phyloP scores from a whole-genome alignment of 2,888 invertebrate genomes.

The Drosophila koepferae region DNA sequence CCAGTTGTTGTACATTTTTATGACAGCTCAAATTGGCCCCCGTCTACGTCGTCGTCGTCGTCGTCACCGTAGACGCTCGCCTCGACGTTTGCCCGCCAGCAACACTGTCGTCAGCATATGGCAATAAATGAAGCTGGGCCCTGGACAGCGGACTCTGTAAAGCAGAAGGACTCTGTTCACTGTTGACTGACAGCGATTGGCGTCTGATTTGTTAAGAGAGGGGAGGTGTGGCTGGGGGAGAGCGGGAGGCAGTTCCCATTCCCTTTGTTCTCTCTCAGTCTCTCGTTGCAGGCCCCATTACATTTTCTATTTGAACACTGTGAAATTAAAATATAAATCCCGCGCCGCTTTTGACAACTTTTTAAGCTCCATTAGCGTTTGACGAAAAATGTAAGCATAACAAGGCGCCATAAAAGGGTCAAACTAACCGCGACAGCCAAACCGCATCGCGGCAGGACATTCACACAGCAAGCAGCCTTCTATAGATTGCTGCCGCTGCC shows the following conservation, averaged over 20 bases:
- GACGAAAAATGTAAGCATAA: constrained; percentile 70
- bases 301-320: constrained; percentile 72
- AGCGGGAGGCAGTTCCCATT: neutral
- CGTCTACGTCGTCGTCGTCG: constrained; percentile 36
- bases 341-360: constrained; percentile 76
- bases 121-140: constrained; percentile 70
- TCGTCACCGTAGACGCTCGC: constrained; percentile 35
- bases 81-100: constrained; percentile 65
- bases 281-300: constrained; percentile 41
- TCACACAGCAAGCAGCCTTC: constrained; percentile 32
- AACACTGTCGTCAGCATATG: constrained; percentile 80
- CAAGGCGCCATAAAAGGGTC: constrained; percentile 68
- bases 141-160: constrained; percentile 21
- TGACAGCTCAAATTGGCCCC: constrained; percentile 80
- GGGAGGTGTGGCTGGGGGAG: too few species aligned
- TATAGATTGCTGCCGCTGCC: neutral
- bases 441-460: constrained; percentile 71
- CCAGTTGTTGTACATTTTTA: constrained; percentile 80
- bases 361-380: constrained; percentile 79
- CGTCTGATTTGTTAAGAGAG: constrained; percentile 64
- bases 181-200: constrained; percentile 66
- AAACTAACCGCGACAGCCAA: constrained; percentile 66
- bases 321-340: constrained; percentile 74
- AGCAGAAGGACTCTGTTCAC: constrained; percentile 13
- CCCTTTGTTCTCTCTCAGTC: neutral